Evolutionary conservation across 1,140 invertebrate species (phyloP).

Genomic region (Triops longicaudatus): DNA sequence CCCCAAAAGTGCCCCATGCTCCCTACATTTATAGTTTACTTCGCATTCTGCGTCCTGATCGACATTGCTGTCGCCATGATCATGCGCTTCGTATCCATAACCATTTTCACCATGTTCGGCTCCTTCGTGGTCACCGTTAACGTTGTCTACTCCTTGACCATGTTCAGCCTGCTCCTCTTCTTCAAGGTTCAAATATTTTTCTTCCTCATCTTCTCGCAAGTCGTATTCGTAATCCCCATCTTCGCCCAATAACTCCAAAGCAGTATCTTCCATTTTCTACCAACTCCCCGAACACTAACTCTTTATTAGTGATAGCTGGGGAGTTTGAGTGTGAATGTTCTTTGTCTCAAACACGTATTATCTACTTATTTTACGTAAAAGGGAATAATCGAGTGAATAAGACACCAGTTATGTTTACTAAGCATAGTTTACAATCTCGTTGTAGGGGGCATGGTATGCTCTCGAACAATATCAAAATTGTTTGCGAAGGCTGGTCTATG

Average conservation of each 20-base stretch:
- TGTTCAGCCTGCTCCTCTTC: not conserved
- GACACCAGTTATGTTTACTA: too few relatives aligned
- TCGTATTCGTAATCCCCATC: not conserved
- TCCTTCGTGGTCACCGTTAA: not conserved
- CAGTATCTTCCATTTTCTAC: not conserved
- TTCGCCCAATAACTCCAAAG: not conserved
- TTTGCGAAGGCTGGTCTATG: too few relatives aligned
- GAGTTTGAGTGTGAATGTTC: too few relatives aligned
- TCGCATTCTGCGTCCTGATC: not conserved
- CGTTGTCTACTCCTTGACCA: not conserved
- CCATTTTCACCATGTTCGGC: not conserved
- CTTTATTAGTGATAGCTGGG: too few relatives aligned
- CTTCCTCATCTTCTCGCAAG: not conserved
- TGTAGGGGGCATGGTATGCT: too few relatives aligned
- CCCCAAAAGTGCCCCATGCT: too few relatives aligned
- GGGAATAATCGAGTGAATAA: too few relatives aligned
- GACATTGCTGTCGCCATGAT: not conserved
- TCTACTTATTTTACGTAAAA: too few relatives aligned
- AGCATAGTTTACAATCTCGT: too few relatives aligned
- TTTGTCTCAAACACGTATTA: too few relatives aligned
- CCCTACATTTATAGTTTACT: not conserved
- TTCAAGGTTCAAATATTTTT: not conserved
- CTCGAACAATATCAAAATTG: too few relatives aligned
- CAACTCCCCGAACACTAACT: not conserved
- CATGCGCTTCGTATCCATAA: not conserved